Evolutionary conservation across 1,140 invertebrate genomes (phyloP), one percentile per base, ranked within the genome.

Genomic region (Contarinia nasturtii): DNA sequence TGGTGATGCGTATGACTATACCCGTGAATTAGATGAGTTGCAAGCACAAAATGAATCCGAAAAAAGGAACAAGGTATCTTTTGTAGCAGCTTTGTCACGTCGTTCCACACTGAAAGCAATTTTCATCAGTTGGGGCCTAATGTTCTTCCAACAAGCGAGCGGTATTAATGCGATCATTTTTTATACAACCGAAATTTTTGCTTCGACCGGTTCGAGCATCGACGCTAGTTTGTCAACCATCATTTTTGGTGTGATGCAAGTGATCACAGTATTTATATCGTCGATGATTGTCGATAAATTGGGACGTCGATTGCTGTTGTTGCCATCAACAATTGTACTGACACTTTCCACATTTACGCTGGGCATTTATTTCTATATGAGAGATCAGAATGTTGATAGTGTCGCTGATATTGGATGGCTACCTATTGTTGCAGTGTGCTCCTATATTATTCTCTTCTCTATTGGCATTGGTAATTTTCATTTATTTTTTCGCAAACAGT

Each of bases 141-240:
- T 91, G 82, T 66, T 85, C 44, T 81, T 90, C 60, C 87, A 91
- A 58, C 87, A 91, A 59, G 64, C 90, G 27, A 80, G 78, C 46
- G 85, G 87, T 36, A 83, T 91, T 18, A 90, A 90, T 54, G 82
- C 81, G 1, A 80, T 91, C 19, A 79, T 87, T 49, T 89, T 89
- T 59, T 89, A 88, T 54, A 71, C 80, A 0, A 71, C 72, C 0
- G 55, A 65, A 0, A 89, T 93, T 47, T 89, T 92, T 53, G 61
- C 76, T 61, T 74, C 61, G n/a, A 70, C 80, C 7, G 69, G 75
- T 41, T 73, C 67, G 17, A 49, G 60, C 2, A 68, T 86, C 7
- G 53, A 70, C 11, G 49, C 74, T 0, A 61, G 67, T 21, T 55
- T 73, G 11, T 65, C 70, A 4, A 74, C 84, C 0, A 84, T 89